Percentiles rank a stretch among this genome's conserved stretches.
phyloP scores from a whole-genome alignment of 2,888 invertebrate species.

The Frankliniella intonsa region DNA sequence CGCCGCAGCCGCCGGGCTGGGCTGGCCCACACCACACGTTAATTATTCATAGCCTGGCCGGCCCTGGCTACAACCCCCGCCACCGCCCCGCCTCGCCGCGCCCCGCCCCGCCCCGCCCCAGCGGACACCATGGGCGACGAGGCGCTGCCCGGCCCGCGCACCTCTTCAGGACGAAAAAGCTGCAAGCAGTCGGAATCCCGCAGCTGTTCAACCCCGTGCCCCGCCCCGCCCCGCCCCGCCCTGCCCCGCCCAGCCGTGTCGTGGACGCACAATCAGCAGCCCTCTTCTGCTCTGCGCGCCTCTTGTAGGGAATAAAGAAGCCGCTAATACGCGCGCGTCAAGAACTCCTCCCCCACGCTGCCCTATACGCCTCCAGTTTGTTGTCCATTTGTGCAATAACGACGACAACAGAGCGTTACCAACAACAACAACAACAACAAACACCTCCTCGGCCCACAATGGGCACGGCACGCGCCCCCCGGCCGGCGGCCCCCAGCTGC shows the following conservation, averaged over 20 bases:
- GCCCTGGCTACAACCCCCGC: neutral
- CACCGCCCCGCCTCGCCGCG: neutral
- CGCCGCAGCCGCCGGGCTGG: neutral
- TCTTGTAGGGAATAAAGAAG: no score
- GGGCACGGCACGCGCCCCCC: neutral
- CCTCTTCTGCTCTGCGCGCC: no score
- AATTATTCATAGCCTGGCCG: conserved; percentile 19
- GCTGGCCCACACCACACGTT: neutral
- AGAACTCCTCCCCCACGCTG: neutral
- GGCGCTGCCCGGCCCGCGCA: neutral
- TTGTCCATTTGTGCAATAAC: neutral
- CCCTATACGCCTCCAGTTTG: neutral
- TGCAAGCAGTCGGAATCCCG: no score
- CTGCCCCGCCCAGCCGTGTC: no score
- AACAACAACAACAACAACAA: neutral
- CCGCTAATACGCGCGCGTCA: no score
- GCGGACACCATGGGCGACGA: neutral
- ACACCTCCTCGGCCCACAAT: neutral
- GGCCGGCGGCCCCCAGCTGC: neutral
- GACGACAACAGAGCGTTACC: neutral
- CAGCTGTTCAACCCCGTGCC: no score
- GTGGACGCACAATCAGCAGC: no score
- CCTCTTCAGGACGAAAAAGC: no score
- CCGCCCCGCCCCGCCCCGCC: no score
- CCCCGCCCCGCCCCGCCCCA: neutral